Evolutionary conservation across 1,140 invertebrate species (phyloP), one percentile per base, ranked within the genome.

Genomic region (Leptopilina boulardi): DNA sequence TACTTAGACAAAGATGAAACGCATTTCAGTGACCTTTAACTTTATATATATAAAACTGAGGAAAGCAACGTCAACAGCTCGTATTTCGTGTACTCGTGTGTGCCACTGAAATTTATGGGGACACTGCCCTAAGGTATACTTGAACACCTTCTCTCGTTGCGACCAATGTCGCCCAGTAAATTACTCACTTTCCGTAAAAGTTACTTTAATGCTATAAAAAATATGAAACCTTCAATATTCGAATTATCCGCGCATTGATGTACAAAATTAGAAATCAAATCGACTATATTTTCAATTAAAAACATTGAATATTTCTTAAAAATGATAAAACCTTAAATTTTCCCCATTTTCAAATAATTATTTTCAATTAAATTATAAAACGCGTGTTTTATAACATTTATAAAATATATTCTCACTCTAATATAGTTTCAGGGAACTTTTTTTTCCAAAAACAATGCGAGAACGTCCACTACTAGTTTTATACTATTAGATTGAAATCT

Each of bases 401-500:
- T n/a, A n/a, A n/a, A n/a, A 11, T n/a, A 26, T 56, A 56, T 56
- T 23, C 19, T 19, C 21, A 8, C 19, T n/a, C n/a, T n/a, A n/a
- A n/a, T n/a, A n/a, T n/a, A 56, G 21, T 26, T 26, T 10, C 19
- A 13, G 19, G 21, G 9, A 11, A 9, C 8, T 56, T 56, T 56
- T 56, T 56, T 54, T 19, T 19, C 54, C n/a, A 66, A 15, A 30
- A 66, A 66, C 1, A 38, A 9, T 34, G 59, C 15, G 26, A 38
- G 23, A 66, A 66, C 13, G 23, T 30, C 59, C 59, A 66, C 26
- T 66, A 23, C 26, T n/a, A n/a, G 59, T 66, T 30, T n/a, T n/a
- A n/a, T n/a, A 66, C 59, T 66, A 66, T 34, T 66, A 66, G 23
- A 66, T 66, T 66, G 23, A 66, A 66, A 66, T 66, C 59, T 66